Evolutionary conservation across 2,888 invertebrate genomes (phyloP).

Genomic region (Diploptera punctata): DNA sequence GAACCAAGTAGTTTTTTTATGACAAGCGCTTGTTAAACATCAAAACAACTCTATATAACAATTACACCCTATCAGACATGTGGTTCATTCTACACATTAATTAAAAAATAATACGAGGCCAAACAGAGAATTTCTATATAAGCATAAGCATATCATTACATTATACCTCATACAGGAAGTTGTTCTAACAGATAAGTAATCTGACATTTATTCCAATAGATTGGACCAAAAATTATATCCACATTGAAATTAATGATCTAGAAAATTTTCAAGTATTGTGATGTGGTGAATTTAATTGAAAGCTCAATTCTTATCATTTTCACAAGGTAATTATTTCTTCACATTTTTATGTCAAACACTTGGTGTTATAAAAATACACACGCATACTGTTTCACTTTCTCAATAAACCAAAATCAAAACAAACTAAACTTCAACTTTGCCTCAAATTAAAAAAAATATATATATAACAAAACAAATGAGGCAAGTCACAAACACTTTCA

Average conservation of each 20-base stretch:
- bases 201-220: background rate
- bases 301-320: too few relatives aligned
- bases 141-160: background rate
- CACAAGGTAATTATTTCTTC: too few relatives aligned
- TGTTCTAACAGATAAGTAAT: background rate
- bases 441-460: background rate
- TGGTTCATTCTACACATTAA: background rate
- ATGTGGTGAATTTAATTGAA: too few relatives aligned
- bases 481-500: background rate
- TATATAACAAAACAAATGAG: background rate
- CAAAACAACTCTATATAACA: slow-evolving; percentile 6
- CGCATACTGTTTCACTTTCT: background rate
- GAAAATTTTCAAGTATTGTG: too few relatives aligned
- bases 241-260: background rate
- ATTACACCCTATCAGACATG: background rate
- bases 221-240: background rate
- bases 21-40: slow-evolving; percentile 3
- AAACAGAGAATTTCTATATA: background rate
- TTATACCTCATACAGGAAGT: background rate
- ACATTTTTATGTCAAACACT: background rate
- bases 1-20: background rate
- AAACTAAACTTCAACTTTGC: background rate
- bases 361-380: slow-evolving; percentile 1
- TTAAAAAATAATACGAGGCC: background rate
- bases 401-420: background rate